A percentile compares a stretch with the other conserved stretches of the same genome.
Conservation (phyloP, 1,140 invertebrate species). For the Luehdorfia chinensis region DNA sequence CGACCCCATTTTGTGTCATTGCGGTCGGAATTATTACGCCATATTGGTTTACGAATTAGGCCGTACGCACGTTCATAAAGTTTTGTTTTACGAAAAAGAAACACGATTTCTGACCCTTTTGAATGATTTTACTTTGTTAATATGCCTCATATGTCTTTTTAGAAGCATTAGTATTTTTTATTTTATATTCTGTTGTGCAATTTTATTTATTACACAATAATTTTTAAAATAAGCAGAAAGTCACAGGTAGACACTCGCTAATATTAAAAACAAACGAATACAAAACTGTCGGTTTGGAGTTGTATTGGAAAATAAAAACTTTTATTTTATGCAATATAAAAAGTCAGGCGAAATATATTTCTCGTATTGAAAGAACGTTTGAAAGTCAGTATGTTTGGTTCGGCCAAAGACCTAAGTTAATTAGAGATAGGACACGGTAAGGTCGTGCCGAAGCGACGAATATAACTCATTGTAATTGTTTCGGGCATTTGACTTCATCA, state of each 20-base stretch:
- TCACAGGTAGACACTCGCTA: too few relatives aligned
- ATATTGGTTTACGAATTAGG: slow-evolving; percentile 25
- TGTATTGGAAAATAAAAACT: slow-evolving; percentile 23
- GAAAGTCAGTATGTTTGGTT: slow-evolving; percentile 53
- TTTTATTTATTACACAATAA: too few relatives aligned
- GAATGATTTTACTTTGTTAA: too few relatives aligned
- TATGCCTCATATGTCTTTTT: too few relatives aligned
- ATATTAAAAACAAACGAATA: slow-evolving; percentile 23
- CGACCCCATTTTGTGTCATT: slow-evolving; percentile 25
- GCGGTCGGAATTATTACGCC: slow-evolving; percentile 24
- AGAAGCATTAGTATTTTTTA: too few relatives aligned
- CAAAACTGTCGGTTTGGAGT: slow-evolving; percentile 22
- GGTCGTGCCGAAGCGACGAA: slow-evolving; percentile 32
- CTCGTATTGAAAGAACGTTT: slow-evolving; percentile 56
- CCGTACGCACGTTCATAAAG: slow-evolving; percentile 10
- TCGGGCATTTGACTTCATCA: slow-evolving; percentile 24
- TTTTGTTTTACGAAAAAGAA: too few relatives aligned
- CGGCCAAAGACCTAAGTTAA: slow-evolving; percentile 59
- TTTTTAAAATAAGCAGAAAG: too few relatives aligned
- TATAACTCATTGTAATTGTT: slow-evolving; percentile 36
- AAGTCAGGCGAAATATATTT: slow-evolving; percentile 57
- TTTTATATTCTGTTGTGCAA: too few relatives aligned
- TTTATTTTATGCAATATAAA: slow-evolving; percentile 35
- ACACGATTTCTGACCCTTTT: too few relatives aligned
- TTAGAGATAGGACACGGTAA: slow-evolving; percentile 55